Conservation (phyloP, 2,888 invertebrate genomes). For the Agriopis marginaria region DNA sequence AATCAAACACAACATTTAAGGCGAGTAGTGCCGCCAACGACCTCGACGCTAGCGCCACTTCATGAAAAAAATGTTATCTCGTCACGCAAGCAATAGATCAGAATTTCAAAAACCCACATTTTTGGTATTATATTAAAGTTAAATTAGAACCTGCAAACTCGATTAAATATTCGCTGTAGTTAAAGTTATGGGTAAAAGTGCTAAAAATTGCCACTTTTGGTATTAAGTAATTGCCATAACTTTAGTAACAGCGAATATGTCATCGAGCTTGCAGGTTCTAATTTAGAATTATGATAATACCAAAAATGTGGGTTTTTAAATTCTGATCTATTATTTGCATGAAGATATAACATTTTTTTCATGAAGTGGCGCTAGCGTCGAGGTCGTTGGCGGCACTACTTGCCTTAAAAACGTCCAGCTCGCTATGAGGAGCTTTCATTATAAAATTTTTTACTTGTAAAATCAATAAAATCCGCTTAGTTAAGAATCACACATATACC, state of each 20-base stretch:
- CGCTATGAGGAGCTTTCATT: not conserved
- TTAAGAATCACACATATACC: slow-evolving; percentile 3
- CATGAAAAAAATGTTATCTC: slow-evolving; percentile 1
- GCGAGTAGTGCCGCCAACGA: too few relatives aligned
- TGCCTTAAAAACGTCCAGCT: not conserved
- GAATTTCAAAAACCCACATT: slow-evolving; percentile 1
- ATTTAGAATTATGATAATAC: not conserved
- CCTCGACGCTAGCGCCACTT: not conserved
- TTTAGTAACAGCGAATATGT: not conserved
- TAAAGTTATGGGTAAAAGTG: slow-evolving; percentile 1
- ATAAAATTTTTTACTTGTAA: slow-evolving; percentile 1
- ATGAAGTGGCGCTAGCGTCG: slow-evolving; percentile 3
- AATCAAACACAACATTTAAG: not conserved
- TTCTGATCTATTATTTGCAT: slow-evolving; percentile 1
- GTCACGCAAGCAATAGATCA: not conserved
- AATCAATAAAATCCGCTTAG: slow-evolving; percentile 1
- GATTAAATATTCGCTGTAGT: not conserved
- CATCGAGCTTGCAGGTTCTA: not conserved
- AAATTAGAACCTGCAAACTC: slow-evolving; percentile 1
- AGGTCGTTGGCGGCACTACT: slow-evolving; percentile 1
- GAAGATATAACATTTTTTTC: not conserved
- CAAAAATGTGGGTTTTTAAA: slow-evolving; percentile 1
- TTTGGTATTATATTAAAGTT: not conserved
- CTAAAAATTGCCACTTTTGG: not conserved
- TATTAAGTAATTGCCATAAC: not conserved